A percentile compares a stretch with the other conserved stretches of the same genome.
phyloP scores from a whole-genome alignment of 2,797 vertebrate species.

The Pangasius djambal region DNA sequence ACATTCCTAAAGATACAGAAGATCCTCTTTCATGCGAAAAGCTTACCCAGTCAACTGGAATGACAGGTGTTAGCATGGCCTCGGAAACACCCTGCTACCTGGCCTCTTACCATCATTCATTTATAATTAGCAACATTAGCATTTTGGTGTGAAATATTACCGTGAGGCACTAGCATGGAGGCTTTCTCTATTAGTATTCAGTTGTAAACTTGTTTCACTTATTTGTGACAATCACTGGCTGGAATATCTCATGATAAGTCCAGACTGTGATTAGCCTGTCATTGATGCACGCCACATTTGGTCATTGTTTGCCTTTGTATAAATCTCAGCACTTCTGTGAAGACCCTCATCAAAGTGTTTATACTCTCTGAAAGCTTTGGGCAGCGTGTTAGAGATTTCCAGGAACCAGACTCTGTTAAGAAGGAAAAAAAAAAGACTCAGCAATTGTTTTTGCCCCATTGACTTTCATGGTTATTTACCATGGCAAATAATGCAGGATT shows the following conservation, averaged over 20 bases:
- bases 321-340: slow-evolving; percentile 63
- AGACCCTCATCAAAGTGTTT: slow-evolving; percentile 70
- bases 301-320: slow-evolving; percentile 59
- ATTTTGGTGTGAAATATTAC: background rate
- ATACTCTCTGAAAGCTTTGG: slow-evolving; percentile 57
- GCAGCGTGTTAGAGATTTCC: slow-evolving; percentile 61
- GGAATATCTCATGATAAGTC: slow-evolving; percentile 5
- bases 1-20: background rate
- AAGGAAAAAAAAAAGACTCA: slow-evolving; percentile 30
- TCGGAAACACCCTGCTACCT: background rate
- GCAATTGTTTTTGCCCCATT: slow-evolving; percentile 63
- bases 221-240: background rate
- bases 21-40: background rate
- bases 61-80: background rate
- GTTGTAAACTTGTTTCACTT: background rate
- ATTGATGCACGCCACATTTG: slow-evolving; percentile 56
- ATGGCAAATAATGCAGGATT: slow-evolving; percentile 62
- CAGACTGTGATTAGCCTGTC: slow-evolving; percentile 37
- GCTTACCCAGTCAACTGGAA: background rate
- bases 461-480: slow-evolving; percentile 66
- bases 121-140: background rate
- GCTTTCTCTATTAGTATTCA: background rate
- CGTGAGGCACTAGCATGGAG: background rate
- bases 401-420: slow-evolving; percentile 48
- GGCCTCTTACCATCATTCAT: background rate